Percentiles rank a stretch among this genome's conserved stretches.
Conservation (phyloP, 2,797 vertebrate species). For the Ctenopoma kingsleyae region DNA sequence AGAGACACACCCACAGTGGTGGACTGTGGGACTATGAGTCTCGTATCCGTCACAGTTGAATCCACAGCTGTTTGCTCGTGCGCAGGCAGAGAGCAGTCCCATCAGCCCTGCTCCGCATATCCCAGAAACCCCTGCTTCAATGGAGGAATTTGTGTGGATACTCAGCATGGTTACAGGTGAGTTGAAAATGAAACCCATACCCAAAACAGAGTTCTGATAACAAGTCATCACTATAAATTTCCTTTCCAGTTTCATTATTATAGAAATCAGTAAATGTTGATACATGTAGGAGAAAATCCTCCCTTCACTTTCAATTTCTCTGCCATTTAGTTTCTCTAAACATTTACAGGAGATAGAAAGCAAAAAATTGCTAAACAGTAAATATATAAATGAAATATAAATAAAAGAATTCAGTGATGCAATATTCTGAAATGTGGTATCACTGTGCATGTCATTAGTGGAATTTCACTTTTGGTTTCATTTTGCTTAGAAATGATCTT, state of each 20-base stretch:
- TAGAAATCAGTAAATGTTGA: background rate
- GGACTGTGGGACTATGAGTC: conserved; percentile 84
- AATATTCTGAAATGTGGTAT: conserved; percentile 47
- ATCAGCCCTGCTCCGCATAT: conserved; percentile 87
- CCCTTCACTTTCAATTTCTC: background rate
- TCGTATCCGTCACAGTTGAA: conserved; percentile 85
- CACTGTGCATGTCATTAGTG: background rate
- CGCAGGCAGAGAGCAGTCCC: conserved; percentile 78
- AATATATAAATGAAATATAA: conserved; percentile 5
- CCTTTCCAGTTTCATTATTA: background rate
- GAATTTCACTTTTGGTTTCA: conserved; percentile 1
- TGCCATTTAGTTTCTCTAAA: background rate
- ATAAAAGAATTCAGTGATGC: conserved; percentile 46
- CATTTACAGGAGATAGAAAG: background rate
- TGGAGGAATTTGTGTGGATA: conserved; percentile 88
- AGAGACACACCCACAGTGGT: conserved; percentile 83
- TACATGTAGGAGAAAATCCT: background rate
- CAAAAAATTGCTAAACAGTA: background rate
- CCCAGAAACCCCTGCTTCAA: conserved; percentile 89
- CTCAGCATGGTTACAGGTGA: conserved; percentile 90
- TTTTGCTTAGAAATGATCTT: background rate
- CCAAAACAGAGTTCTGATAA: background rate
- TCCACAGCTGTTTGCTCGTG: conserved; percentile 81
- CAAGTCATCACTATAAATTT: background rate
- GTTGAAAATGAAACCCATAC: conserved; percentile 19